Conservation (phyloP, 1,140 invertebrate genomes). For the Bradysia coprophila region DNA sequence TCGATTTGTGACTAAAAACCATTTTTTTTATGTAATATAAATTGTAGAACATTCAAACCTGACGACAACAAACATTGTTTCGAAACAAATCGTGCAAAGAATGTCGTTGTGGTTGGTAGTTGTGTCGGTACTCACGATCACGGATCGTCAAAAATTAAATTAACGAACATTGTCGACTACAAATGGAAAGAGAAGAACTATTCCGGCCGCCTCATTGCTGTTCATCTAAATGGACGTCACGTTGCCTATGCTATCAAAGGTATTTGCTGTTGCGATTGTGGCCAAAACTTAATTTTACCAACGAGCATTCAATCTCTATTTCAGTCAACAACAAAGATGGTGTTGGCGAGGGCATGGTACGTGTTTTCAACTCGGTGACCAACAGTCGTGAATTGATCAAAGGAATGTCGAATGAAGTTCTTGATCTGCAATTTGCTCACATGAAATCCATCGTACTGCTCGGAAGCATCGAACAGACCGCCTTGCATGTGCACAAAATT, state of each 20-base stretch:
- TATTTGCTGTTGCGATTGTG: constrained; percentile 18
- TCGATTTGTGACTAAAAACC: too few relatives aligned
- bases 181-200: constrained; percentile 80
- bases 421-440: constrained; percentile 80
- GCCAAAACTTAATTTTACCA: background rate
- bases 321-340: background rate
- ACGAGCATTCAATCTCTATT: too few relatives aligned
- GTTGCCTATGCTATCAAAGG: constrained; percentile 82
- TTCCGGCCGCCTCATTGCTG: constrained; percentile 68
- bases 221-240: constrained; percentile 69
- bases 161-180: constrained; percentile 81
- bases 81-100: constrained; percentile 40
- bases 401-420: constrained; percentile 63
- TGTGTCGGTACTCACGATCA: constrained; percentile 38
- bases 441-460: constrained; percentile 54
- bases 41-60: constrained; percentile 47
- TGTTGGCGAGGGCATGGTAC: constrained; percentile 45
- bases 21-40: too few relatives aligned
- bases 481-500: constrained; percentile 63
- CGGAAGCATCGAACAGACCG: constrained; percentile 67
- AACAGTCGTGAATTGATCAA: constrained; percentile 65
- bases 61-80: constrained; percentile 48
- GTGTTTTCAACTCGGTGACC: constrained; percentile 57
- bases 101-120: constrained; percentile 52
- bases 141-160: constrained; percentile 74